These are phyloP conservation scores for Ammodytes dubius DNA, from an alignment of 2,113 vertebrate species.

Conservation along the genomic window DNA sequence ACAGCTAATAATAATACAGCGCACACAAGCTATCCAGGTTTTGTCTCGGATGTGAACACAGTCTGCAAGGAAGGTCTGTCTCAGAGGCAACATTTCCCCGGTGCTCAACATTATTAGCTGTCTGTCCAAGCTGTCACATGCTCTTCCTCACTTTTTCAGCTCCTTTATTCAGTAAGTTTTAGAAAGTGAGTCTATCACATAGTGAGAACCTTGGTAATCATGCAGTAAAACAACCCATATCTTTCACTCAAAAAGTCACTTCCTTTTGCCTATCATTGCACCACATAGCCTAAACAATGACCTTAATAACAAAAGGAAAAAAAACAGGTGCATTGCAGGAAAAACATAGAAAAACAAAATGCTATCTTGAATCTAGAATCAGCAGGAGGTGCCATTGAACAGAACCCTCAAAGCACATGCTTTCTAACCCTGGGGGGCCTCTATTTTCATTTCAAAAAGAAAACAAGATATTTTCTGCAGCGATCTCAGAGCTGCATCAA, in stretches of 20 bases:
- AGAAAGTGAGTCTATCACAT: background rate
- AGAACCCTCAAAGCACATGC: background rate
- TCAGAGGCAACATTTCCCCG: constrained; percentile 5
- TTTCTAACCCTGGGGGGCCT: background rate
- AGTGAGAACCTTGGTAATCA: background rate
- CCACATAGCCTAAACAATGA: background rate
- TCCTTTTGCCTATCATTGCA: background rate
- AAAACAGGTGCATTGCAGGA: background rate
- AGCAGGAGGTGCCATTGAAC: background rate
- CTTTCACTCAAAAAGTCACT: background rate
- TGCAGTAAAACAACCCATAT: background rate
- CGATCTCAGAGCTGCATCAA: background rate
- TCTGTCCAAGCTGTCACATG: background rate
- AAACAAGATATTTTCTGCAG: background rate
- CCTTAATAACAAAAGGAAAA: background rate
- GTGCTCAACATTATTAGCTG: constrained; percentile 25
- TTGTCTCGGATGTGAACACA: constrained; percentile 4
- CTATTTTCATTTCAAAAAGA: background rate
- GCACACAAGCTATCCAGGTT: background rate
- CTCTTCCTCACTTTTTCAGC: constrained; percentile 4
- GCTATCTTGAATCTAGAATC: background rate
- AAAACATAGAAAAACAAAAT: background rate
- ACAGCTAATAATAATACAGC: constrained; percentile 17
- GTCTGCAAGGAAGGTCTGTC: constrained; percentile 15
- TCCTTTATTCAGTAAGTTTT: background rate